Conservation (phyloP, 2,113 vertebrate genomes). For the Bufo gargarizans region DNA sequence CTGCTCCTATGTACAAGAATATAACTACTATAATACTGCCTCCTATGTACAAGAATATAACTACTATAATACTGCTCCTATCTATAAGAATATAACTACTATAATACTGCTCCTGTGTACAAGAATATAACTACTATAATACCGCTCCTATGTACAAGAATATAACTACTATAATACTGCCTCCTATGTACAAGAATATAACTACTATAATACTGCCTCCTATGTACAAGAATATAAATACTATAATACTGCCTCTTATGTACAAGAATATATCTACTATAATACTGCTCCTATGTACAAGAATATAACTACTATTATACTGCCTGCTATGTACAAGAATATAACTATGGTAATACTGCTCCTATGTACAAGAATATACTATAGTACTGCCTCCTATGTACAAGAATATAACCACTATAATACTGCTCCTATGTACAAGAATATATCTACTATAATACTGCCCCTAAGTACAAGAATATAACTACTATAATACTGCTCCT, state of each 20-base stretch:
- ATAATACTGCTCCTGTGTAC: not conserved
- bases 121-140: conserved; percentile 1
- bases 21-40: not conserved
- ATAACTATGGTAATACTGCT: too few relatives aligned
- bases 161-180: too few relatives aligned
- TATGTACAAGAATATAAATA: not conserved
- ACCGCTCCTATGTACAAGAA: not conserved
- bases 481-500: not conserved
- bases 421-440: not conserved
- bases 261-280: not conserved
- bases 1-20: not conserved
- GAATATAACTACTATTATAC: not conserved
- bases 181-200: too few relatives aligned
- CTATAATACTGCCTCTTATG: not conserved
- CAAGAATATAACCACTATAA: not conserved
- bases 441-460: not conserved
- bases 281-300: not conserved
- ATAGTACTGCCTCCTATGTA: not conserved
- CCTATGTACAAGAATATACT: too few relatives aligned
- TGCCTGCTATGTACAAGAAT: not conserved
- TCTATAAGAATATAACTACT: not conserved
- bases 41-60: not conserved
- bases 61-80: not conserved
- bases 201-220: not conserved
- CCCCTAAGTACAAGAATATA: not conserved